Evolutionary conservation across 2,113 vertebrate species (phyloP).

Genomic region (Dendropsophus ebraccatus): DNA sequence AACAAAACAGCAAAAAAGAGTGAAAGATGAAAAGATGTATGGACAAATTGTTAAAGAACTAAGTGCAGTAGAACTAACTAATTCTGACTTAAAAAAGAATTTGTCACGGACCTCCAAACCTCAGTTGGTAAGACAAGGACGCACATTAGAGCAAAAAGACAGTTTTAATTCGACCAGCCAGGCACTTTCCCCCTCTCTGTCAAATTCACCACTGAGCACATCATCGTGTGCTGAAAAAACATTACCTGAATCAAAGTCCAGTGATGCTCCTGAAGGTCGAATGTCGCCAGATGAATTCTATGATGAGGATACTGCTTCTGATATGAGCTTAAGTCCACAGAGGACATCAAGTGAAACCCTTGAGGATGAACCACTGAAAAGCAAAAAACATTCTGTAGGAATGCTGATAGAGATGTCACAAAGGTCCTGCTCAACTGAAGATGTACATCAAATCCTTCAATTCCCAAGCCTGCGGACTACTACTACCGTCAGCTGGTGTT

Average conservation of each 20-base stretch:
- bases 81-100: conserved; percentile 81
- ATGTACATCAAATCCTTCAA: conserved; percentile 88
- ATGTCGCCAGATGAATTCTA: conserved; percentile 90
- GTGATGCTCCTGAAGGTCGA: conserved; percentile 78
- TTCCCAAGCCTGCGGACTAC: conserved; percentile 92
- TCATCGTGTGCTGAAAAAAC: conserved; percentile 78
- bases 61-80: conserved; percentile 92
- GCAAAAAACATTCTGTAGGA: conserved; percentile 78
- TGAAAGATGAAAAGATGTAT: conserved; percentile 97
- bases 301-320: conserved; percentile 83
- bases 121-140: conserved; percentile 79
- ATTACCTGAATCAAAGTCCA: conserved; percentile 83
- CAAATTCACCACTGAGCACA: conserved; percentile 44
- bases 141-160: conserved; percentile 84
- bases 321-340: conserved; percentile 82
- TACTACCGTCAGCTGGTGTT: conserved; percentile 97
- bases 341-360: conserved; percentile 75
- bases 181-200: conserved; percentile 73
- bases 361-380: conserved; percentile 70
- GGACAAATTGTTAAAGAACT: conserved; percentile 95
- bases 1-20: conserved; percentile 94
- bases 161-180: conserved; percentile 69
- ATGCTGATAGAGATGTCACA: conserved; percentile 84
- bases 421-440: conserved; percentile 72
- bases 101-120: conserved; percentile 74